Conservation (phyloP, 2,888 invertebrate genomes). For the Caenorhabditis doughertyi region DNA sequence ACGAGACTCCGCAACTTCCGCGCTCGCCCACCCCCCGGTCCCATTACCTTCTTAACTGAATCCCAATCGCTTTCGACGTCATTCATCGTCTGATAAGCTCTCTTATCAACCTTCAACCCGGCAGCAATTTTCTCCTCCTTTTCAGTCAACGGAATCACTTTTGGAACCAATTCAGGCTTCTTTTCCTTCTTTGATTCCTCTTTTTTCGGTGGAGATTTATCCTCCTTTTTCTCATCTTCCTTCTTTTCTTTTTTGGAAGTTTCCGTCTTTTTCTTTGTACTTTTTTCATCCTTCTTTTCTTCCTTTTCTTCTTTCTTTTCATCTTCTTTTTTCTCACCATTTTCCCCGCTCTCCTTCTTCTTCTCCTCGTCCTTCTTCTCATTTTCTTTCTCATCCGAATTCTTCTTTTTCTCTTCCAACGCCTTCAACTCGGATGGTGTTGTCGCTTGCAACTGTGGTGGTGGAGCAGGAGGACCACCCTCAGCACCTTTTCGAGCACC, state of each 20-base stretch:
- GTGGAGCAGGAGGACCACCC: too few species aligned
- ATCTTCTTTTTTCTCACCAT: not conserved
- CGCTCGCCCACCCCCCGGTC: too few species aligned
- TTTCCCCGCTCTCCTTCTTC: conserved; percentile 2
- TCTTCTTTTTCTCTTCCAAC: not conserved
- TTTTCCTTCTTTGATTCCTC: not conserved
- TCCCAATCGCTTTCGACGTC: conserved; percentile 31
- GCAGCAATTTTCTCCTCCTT: conserved; percentile 14
- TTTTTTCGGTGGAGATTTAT: too few species aligned
- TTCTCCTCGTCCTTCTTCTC: not conserved
- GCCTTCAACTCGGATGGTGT: not conserved
- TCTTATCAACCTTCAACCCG: conserved; percentile 25
- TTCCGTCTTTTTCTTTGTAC: not conserved
- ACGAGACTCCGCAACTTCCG: too few species aligned
- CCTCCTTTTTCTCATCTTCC: conserved; percentile 14
- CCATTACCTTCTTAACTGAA: too few species aligned
- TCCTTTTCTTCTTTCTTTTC: not conserved
- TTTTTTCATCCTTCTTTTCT: not conserved
- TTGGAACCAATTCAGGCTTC: not conserved
- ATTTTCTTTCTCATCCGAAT: not conserved
- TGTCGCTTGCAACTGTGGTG: not conserved
- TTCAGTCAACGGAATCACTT: not conserved
- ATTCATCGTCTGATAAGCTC: conserved; percentile 37
- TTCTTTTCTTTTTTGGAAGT: not conserved
- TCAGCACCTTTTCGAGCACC: too few species aligned